Evolutionary conservation across 2,888 invertebrate genomes (phyloP).

Genomic region (Megaustenia siamemsis): DNA sequence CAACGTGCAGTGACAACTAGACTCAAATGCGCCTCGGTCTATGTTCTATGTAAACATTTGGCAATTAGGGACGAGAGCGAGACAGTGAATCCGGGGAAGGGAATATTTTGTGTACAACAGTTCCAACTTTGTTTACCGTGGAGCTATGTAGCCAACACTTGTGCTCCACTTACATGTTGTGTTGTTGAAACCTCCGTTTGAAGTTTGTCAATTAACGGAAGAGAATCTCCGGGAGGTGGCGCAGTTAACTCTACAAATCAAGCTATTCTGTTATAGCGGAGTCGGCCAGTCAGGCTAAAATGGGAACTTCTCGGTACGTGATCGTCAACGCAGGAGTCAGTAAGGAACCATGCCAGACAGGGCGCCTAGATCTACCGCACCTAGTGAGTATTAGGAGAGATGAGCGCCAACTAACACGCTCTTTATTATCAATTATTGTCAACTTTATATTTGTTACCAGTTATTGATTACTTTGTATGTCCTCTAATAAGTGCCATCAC

Average conservation of each 20-base stretch:
- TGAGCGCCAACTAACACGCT: no score
- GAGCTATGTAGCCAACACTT: background rate
- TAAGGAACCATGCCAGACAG: background rate
- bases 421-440: no score
- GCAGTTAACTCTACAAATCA: background rate
- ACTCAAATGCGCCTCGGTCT: no score
- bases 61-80: background rate
- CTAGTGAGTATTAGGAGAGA: background rate
- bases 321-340: background rate
- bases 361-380: background rate
- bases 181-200: no score
- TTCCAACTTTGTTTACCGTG: background rate
- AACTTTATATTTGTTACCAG: no score
- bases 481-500: no score
- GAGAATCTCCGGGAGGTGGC: background rate
- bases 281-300: background rate
- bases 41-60: conserved; percentile 19
- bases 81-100: background rate
- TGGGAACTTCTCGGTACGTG: background rate
- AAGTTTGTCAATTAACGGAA: background rate
- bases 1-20: background rate
- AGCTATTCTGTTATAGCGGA: background rate
- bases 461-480: no score
- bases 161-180: background rate
- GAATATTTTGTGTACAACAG: background rate